Evolutionary conservation across 2,888 invertebrate species (phyloP), one percentile per base, ranked within the genome.

Genomic region (Plutella xylostella): DNA sequence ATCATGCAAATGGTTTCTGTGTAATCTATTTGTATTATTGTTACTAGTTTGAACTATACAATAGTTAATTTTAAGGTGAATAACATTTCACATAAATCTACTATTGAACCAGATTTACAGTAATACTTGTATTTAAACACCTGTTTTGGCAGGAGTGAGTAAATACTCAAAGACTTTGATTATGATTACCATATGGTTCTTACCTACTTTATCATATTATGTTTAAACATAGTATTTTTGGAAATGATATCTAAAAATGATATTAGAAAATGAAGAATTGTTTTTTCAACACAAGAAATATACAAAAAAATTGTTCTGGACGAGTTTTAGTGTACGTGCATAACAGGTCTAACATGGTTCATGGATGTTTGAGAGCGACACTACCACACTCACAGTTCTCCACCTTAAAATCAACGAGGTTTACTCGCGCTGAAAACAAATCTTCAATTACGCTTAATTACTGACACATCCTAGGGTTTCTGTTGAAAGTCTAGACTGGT

Each of bases 331-430:
- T 72, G 74, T 43, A 67, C 68, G 79, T 79, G 78, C 75, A 63
- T 61, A 69, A 73, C 64, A 41, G 44, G 48, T 72, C 74, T 73
- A 77, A 76, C 75, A 78, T 78, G 76, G 69, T 45, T 49, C 43
- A 48, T 51, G 47, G 46, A 39, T 30, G n/a, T n/a, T n/a, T 30
- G 17, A 33, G 42, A 39, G 22, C 75, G 77, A 71, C 74, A 65
- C 80, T 79, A 79, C n/a, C 74, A 76, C 82, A 83, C 85, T 85
- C 85, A 85, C 85, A 85, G 84, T 85, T 85, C 75, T 85, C 85
- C 83, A 85, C 85, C 79, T 85, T 85, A 82, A 85, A 84, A 85
- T 85, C 85, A 84, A 85, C 82, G 85, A 82, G 83, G 84, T 85
- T 85, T 74, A 85, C 83, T 79, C 85, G 85, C 70, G 85, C 85